phyloP scores from a whole-genome alignment of 2,797 vertebrate species.

The Chiloscyllium punctatum region DNA sequence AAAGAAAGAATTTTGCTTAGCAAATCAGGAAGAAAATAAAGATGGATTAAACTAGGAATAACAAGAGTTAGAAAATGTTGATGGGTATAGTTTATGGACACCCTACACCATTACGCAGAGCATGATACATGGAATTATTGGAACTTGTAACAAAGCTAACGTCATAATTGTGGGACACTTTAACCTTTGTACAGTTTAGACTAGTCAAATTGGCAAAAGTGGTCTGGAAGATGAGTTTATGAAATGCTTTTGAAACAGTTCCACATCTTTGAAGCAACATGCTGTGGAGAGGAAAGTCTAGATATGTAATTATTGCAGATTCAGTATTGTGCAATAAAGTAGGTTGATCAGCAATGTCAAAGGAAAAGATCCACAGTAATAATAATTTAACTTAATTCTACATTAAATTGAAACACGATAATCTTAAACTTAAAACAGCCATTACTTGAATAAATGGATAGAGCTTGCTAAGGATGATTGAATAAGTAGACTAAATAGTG shows the following conservation, averaged over 20 bases:
- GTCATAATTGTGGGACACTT: neutral
- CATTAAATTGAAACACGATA: neutral
- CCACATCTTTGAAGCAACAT: neutral
- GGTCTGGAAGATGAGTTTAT: neutral
- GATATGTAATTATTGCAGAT: neutral
- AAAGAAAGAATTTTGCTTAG: too few species aligned
- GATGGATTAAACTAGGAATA: too few species aligned
- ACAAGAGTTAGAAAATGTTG: too few species aligned
- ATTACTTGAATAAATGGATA: neutral
- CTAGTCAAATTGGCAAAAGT: neutral
- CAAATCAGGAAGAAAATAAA: too few species aligned
- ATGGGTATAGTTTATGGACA: too few species aligned
- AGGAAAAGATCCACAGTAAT: too few species aligned
- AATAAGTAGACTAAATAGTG: neutral
- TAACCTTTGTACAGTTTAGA: neutral
- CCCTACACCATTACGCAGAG: too few species aligned
- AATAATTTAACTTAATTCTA: neutral
- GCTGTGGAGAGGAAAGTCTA: neutral
- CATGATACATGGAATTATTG: neutral
- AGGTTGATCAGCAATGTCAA: neutral
- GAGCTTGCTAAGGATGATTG: neutral
- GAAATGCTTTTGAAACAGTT: neutral
- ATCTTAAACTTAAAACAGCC: neutral
- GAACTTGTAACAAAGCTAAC: neutral
- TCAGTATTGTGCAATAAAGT: neutral